Percentiles rank a stretch among this genome's conserved stretches.
Conservation (phyloP, 1,140 invertebrate species). For the Drosophila biarmipes region DNA sequence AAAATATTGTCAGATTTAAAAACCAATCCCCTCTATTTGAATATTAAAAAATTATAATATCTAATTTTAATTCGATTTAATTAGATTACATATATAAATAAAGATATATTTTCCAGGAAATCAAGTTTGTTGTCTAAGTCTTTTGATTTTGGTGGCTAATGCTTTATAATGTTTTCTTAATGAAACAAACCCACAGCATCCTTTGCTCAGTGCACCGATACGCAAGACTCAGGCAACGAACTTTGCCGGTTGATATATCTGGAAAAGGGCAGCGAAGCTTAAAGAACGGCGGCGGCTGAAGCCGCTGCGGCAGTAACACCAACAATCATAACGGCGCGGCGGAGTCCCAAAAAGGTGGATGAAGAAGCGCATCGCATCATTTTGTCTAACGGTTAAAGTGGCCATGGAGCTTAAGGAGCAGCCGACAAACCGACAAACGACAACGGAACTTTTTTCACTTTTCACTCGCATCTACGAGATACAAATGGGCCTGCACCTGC, state of each 20-base stretch:
- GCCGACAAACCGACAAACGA: slow-evolving; percentile 40
- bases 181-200: not conserved
- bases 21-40: too few species aligned
- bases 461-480: slow-evolving; percentile 42
- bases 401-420: slow-evolving; percentile 45
- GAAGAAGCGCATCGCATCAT: slow-evolving; percentile 47
- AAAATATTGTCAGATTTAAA: too few species aligned
- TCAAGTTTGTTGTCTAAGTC: slow-evolving; percentile 68
- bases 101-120: slow-evolving; percentile 13
- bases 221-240: slow-evolving; percentile 64
- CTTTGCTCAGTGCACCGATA: slow-evolving; percentile 7
- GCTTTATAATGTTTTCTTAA: not conserved
- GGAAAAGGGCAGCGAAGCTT: slow-evolving; percentile 58
- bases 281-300: slow-evolving; percentile 26
- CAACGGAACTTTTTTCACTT: slow-evolving; percentile 75
- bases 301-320: slow-evolving; percentile 16
- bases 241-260: slow-evolving; percentile 54
- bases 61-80: too few species aligned
- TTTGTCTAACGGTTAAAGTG: slow-evolving; percentile 70
- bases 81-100: too few species aligned
- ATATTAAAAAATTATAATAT: too few species aligned
- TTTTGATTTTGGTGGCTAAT: slow-evolving; percentile 28
- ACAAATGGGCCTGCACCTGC: slow-evolving; percentile 60
- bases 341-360: slow-evolving; percentile 52
- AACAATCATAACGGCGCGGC: slow-evolving; percentile 59